Conservation (phyloP, 2,113 vertebrate species). For the Erythrocercus mccallii region DNA sequence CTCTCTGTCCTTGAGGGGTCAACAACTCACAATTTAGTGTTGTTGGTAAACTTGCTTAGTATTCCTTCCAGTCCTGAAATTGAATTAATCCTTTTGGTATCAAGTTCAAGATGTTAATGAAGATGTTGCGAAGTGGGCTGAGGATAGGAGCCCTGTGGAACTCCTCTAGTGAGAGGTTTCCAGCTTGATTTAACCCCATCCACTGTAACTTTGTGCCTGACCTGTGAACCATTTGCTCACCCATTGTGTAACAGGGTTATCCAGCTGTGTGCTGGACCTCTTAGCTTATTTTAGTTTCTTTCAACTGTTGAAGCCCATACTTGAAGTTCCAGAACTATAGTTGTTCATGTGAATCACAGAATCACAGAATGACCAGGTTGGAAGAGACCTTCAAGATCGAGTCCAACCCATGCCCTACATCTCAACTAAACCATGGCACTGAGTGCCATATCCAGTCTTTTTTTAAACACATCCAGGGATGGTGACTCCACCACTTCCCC, state of each 20-base stretch:
- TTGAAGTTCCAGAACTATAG: not conserved
- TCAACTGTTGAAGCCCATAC: not conserved
- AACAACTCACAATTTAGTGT: not conserved
- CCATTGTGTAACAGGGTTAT: not conserved
- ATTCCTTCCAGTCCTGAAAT: not conserved
- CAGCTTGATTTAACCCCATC: not conserved
- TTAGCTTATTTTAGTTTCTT: not conserved
- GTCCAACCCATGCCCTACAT: too few species aligned
- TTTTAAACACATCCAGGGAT: too few species aligned
- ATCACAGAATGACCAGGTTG: too few species aligned
- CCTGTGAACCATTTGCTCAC: not conserved
- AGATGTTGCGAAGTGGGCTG: not conserved
- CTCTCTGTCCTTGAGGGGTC: not conserved
- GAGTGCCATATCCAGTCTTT: too few species aligned
- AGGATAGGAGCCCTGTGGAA: not conserved
- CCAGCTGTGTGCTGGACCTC: not conserved
- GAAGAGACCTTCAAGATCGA: too few species aligned
- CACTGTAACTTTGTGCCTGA: not conserved
- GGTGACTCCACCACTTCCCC: too few species aligned
- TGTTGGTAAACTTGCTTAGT: not conserved
- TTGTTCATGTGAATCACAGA: too few species aligned
- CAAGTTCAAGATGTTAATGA: not conserved
- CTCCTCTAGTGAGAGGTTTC: not conserved
- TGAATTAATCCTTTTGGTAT: not conserved
- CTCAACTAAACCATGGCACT: too few species aligned